phyloP scores from a whole-genome alignment of 2,113 vertebrate genomes.

The Xiphophorus maculatus region DNA sequence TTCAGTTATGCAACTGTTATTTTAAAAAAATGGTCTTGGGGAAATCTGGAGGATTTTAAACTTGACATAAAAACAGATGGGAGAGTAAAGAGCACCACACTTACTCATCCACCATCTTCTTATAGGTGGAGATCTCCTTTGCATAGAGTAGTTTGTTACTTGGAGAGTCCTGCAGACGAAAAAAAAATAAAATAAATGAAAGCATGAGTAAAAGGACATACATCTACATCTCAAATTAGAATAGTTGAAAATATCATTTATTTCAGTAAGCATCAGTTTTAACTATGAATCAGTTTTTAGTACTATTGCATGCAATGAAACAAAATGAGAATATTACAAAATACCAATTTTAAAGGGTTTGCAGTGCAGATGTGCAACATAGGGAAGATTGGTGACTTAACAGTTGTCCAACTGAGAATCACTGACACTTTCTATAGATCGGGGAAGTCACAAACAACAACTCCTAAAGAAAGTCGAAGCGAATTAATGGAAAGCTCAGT shows the following conservation, averaged over 20 bases:
- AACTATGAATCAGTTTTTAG: neutral
- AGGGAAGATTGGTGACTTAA: too few relatives aligned
- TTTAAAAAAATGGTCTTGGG: neutral
- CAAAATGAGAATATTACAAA: too few relatives aligned
- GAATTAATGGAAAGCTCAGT: too few relatives aligned
- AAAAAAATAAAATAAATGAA: neutral
- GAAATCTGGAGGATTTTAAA: conserved; percentile 16
- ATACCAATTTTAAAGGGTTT: too few relatives aligned
- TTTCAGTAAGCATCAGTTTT: neutral
- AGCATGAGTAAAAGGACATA: conserved; percentile 26
- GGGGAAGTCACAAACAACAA: neutral
- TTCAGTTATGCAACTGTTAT: conserved; percentile 4
- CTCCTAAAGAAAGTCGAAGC: neutral
- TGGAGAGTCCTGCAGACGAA: conserved; percentile 88
- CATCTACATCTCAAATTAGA: neutral
- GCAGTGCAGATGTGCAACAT: too few relatives aligned
- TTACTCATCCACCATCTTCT: conserved; percentile 99
- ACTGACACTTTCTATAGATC: neutral
- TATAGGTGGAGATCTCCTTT: conserved; percentile 98
- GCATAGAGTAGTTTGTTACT: conserved; percentile 99
- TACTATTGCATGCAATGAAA: neutral
- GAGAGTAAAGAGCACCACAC: conserved; percentile 60
- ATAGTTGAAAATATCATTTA: neutral
- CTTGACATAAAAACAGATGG: neutral
- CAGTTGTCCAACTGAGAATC: neutral